Percentiles rank a stretch among this genome's conserved stretches.
Conservation (phyloP, 2,888 invertebrate genomes). For the Drosophila formosana region DNA sequence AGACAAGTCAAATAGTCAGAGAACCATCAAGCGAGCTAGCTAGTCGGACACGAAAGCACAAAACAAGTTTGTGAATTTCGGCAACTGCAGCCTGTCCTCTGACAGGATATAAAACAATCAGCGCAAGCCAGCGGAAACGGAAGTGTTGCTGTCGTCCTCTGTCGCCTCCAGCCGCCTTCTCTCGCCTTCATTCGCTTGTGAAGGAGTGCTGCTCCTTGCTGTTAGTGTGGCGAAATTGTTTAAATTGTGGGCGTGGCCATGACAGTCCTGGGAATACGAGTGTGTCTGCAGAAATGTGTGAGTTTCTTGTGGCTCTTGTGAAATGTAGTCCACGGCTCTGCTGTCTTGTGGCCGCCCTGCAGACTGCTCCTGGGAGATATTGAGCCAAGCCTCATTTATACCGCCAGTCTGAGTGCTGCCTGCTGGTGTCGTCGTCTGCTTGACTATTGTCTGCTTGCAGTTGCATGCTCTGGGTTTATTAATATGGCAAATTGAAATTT, state of each 20-base stretch:
- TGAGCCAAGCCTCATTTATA: not conserved
- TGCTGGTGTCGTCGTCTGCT: constrained; percentile 18
- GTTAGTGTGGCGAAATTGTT: constrained; percentile 54
- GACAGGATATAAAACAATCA: constrained; percentile 84
- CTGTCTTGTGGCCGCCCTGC: constrained; percentile 53
- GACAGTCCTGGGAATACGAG: constrained; percentile 14
- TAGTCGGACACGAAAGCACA: constrained; percentile 71
- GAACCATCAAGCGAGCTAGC: not conserved
- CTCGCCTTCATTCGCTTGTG: constrained; percentile 10
- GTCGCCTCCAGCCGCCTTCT: not conserved
- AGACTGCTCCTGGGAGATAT: constrained; percentile 32
- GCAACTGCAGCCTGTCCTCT: constrained; percentile 74
- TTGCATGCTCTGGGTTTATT: constrained; percentile 62
- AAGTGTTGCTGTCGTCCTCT: constrained; percentile 65
- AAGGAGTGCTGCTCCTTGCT: constrained; percentile 16
- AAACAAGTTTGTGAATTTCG: constrained; percentile 79
- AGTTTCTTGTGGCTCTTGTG: constrained; percentile 57
- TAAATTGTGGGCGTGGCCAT: constrained; percentile 69
- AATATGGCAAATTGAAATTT: constrained; percentile 79
- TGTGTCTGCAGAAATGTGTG: constrained; percentile 24
- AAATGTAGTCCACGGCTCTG: constrained; percentile 70
- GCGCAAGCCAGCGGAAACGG: constrained; percentile 83
- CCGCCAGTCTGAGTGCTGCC: not conserved
- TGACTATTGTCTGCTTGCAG: constrained; percentile 51
- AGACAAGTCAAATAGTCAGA: constrained; percentile 69